phyloP scores from a whole-genome alignment of 2,113 vertebrate species.

The Ancistrus triradiatus region DNA sequence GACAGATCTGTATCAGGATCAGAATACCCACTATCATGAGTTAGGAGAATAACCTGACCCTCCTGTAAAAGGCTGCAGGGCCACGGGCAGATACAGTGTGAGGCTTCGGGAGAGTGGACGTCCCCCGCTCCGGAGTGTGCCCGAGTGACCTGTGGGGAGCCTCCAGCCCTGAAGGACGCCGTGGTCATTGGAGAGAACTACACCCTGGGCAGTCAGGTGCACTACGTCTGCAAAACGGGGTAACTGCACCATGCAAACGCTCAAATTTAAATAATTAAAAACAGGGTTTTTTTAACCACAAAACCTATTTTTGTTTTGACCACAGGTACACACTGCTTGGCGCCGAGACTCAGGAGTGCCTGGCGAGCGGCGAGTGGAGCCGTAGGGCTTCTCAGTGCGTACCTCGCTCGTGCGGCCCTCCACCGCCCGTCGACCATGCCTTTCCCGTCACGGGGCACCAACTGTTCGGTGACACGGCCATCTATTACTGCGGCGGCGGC shows the following conservation, averaged over 20 bases:
- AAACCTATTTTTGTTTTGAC: neutral
- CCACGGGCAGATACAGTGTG: conserved; percentile 75
- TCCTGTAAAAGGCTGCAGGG: conserved; percentile 81
- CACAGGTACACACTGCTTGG: conserved; percentile 86
- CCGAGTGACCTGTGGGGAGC: conserved; percentile 75
- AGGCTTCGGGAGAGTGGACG: conserved; percentile 83
- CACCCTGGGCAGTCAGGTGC: conserved; percentile 79
- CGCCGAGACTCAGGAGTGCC: conserved; percentile 79
- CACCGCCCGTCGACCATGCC: conserved; percentile 85
- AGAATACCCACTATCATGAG: no score
- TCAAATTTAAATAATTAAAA: no score
- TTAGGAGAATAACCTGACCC: conserved; percentile 2
- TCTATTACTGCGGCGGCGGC: conserved; percentile 90
- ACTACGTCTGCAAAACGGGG: conserved; percentile 93
- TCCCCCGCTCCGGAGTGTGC: conserved; percentile 74
- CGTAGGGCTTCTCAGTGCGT: conserved; percentile 80
- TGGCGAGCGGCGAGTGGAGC: conserved; percentile 81
- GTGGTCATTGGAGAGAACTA: conserved; percentile 73
- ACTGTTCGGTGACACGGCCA: conserved; percentile 86
- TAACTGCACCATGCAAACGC: conserved; percentile 63
- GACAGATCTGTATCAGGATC: neutral
- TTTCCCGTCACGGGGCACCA: conserved; percentile 84
- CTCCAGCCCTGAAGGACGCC: conserved; percentile 79
- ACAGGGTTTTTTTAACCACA: neutral
- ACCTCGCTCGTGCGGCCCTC: conserved; percentile 89